These are phyloP conservation scores for Rhineura floridana DNA, from an alignment of 2,113 vertebrate genomes.

Conservation along the genomic window DNA sequence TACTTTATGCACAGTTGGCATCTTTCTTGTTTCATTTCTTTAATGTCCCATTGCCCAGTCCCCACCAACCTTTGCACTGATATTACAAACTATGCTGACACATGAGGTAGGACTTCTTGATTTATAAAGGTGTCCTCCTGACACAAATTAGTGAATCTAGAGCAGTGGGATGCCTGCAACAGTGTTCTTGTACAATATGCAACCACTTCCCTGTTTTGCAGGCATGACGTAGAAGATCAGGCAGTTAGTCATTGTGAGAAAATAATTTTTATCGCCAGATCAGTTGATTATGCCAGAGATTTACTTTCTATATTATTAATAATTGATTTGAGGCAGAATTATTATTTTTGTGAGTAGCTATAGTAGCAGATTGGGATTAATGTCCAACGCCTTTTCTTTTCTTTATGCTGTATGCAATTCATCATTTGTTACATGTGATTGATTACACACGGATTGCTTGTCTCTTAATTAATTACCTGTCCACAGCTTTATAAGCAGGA, in stretches of 20 bases:
- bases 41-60: neutral
- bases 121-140: neutral
- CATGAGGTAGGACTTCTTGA: neutral
- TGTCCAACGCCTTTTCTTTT: neutral
- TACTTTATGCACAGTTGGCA: neutral
- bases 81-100: neutral
- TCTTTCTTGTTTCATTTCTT: neutral
- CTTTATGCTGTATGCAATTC: neutral
- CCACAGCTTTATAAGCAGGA: neutral
- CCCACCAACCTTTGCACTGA: neutral
- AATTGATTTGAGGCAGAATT: slow-evolving; percentile 7
- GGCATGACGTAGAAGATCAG: neutral
- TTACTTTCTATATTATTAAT: neutral
- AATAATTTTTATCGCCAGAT: neutral
- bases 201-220: neutral
- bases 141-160: neutral
- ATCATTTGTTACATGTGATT: slow-evolving; percentile 1
- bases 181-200: neutral
- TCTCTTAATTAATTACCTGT: neutral
- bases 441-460: neutral
- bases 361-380: neutral
- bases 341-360: slow-evolving; percentile 4
- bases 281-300: neutral
- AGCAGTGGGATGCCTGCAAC: neutral
- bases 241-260: neutral